Percentiles rank a stretch among this genome's conserved stretches.
These are phyloP conservation scores for Cotesia glomerata DNA, from an alignment of 1,140 invertebrate species.

Conservation along the genomic window DNA sequence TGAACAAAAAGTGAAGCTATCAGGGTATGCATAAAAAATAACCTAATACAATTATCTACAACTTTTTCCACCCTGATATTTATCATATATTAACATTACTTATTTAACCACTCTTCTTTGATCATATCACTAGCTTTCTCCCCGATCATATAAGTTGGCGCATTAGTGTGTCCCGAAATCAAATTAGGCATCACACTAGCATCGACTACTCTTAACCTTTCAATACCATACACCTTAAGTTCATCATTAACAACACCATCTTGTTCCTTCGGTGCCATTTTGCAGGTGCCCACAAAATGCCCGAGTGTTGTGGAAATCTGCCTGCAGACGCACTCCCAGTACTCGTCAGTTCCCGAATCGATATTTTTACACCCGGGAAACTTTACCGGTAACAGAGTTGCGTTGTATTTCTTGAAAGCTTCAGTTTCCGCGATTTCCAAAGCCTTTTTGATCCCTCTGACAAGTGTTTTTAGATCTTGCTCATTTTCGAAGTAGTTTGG, in stretches of 20 bases:
- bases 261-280: slow-evolving; percentile 62
- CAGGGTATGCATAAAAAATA: no score
- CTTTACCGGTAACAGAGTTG: slow-evolving; percentile 67
- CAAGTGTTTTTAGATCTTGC: slow-evolving; percentile 71
- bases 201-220: slow-evolving; percentile 60
- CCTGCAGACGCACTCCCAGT: slow-evolving; percentile 77
- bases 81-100: no score
- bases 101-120: slow-evolving; percentile 53
- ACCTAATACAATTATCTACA: no score
- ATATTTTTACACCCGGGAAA: slow-evolving; percentile 73
- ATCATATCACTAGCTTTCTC: slow-evolving; percentile 65
- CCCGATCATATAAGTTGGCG: slow-evolving; percentile 62
- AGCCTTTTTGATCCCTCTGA: slow-evolving; percentile 76
- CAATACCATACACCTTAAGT: slow-evolving; percentile 57
- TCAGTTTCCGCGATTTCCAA: slow-evolving; percentile 68
- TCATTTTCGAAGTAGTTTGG: slow-evolving; percentile 78
- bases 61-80: no score
- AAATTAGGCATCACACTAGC: slow-evolving; percentile 63
- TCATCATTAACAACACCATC: slow-evolving; percentile 59
- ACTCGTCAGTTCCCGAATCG: slow-evolving; percentile 69
- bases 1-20: no score
- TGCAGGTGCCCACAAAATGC: slow-evolving; percentile 75
- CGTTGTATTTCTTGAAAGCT: slow-evolving; percentile 68
- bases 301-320: slow-evolving; percentile 75
- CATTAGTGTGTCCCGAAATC: slow-evolving; percentile 61